Conservation (phyloP, 2,888 invertebrate species). For the Dione vanillae region DNA sequence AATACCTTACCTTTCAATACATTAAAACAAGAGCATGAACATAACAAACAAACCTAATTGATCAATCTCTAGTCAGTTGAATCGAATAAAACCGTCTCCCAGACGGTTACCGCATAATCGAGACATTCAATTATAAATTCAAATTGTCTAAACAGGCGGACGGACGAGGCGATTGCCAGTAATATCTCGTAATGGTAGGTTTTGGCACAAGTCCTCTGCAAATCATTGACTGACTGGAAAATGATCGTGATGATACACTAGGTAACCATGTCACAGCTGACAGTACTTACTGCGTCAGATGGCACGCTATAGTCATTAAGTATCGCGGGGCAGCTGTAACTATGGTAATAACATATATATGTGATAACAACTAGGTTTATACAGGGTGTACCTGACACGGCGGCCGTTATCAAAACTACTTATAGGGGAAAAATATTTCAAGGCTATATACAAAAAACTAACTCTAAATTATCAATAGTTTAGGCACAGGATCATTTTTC, state of each 20-base stretch:
- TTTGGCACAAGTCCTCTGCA: conserved; percentile 15
- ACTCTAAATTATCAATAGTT: too few species aligned
- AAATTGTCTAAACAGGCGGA: conserved; percentile 41
- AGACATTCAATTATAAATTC: conserved; percentile 45
- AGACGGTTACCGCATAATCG: conserved; percentile 41
- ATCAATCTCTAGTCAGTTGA: conserved; percentile 33
- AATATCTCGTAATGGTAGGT: conserved; percentile 28
- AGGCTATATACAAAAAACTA: too few species aligned
- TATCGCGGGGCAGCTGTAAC: conserved; percentile 24
- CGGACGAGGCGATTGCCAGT: conserved; percentile 37
- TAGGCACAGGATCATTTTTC: too few species aligned
- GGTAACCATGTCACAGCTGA: conserved; percentile 22
- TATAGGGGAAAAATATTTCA: too few species aligned
- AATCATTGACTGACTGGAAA: conserved; percentile 26
- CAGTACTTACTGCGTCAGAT: neutral
- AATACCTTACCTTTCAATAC: neutral
- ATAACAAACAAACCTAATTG: conserved; percentile 21
- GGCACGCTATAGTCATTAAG: conserved; percentile 21
- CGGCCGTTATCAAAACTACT: too few species aligned
- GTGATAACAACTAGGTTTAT: too few species aligned
- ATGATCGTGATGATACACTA: conserved; percentile 21
- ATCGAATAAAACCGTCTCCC: conserved; percentile 31
- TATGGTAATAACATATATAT: conserved; percentile 4
- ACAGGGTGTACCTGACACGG: too few species aligned
- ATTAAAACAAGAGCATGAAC: neutral